These are phyloP conservation scores for Xiphias gladius DNA, from an alignment of 2,113 vertebrate species.

Conservation along the genomic window DNA sequence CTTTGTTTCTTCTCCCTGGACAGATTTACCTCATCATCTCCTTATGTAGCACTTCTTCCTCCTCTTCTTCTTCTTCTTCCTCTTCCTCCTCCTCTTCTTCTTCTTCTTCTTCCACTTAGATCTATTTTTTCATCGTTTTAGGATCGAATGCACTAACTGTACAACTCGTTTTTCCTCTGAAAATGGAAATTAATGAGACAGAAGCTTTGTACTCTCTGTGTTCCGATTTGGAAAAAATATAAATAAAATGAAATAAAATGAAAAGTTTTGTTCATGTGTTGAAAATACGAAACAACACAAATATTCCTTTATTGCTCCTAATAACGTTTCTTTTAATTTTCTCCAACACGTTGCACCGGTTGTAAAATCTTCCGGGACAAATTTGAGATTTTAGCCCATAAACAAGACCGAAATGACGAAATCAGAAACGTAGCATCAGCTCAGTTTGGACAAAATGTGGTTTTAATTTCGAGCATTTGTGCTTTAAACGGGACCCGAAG, in stretches of 20 bases:
- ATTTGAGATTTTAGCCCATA: too few relatives aligned
- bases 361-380: too few relatives aligned
- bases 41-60: constrained; percentile 81
- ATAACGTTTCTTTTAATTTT: not conserved
- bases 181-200: not conserved
- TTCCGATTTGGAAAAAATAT: constrained; percentile 66
- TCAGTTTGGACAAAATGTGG: not conserved
- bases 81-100: constrained; percentile 26
- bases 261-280: constrained; percentile 9
- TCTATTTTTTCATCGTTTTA: constrained; percentile 78
- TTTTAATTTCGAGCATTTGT: not conserved
- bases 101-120: constrained; percentile 66
- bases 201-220: constrained; percentile 70
- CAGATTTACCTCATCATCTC: constrained; percentile 78
- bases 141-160: constrained; percentile 78
- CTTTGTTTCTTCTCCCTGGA: constrained; percentile 68
- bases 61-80: constrained; percentile 34
- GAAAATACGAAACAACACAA: not conserved
- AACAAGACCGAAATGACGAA: too few relatives aligned
- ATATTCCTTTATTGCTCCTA: not conserved
- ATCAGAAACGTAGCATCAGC: not conserved
- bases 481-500: not conserved
- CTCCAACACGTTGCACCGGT: too few relatives aligned
- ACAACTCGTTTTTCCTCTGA: constrained; percentile 35
- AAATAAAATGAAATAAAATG: constrained; percentile 62